Evolutionary conservation across 1,140 invertebrate genomes (phyloP), one percentile per base, ranked within the genome.

Genomic region (Bombus consobrinus): DNA sequence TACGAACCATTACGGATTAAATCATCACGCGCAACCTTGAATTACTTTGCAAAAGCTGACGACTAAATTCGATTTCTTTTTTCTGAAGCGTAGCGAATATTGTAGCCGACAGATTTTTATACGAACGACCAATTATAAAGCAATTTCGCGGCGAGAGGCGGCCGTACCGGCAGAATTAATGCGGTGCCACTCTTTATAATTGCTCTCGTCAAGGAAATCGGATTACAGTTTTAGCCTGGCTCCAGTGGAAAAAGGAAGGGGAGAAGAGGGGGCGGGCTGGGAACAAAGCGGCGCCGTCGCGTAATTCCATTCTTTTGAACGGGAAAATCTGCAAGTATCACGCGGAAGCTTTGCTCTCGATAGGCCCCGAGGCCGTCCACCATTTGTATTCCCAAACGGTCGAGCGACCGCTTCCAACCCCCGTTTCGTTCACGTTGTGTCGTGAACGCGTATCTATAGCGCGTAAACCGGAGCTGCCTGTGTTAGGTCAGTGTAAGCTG

Each of bases 131-230:
- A 80, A 72, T 80, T 72, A 79, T 39, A 71, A 85, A 80, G 77
- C 76, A 85, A 80, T 85, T 64, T 78, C 77, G 68, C 53, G 68
- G 66, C 39, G 66, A 79, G 75, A 47, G 25, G 32, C 34, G 25
- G 37, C 43, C 66, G 47, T 53, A 57, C 47, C 74, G 74, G 37
- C 39, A 22, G 83, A 85, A 71, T 80, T 85, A 85, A 80, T 78
- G 68, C 76, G 57, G 47, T 59, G 83, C 83, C 77, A 85, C 77
- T 85, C 83, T 79, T 76, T 85, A 80, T 87, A 87, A 87, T 85
- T 80, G 82, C 59, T 73, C 82, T 87, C 69, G 34, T 71, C 77
- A 69, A 79, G 39, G 66, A 83, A 72, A 79, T 81, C 75, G 37
- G 66, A 86, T 86, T 69, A 39, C 41, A 25, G 73, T 39, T 89